A percentile compares a stretch with the other conserved stretches of the same genome.
Evolutionary conservation across 2,113 vertebrate genomes (phyloP).

Genomic region (Corydoras sp.): DNA sequence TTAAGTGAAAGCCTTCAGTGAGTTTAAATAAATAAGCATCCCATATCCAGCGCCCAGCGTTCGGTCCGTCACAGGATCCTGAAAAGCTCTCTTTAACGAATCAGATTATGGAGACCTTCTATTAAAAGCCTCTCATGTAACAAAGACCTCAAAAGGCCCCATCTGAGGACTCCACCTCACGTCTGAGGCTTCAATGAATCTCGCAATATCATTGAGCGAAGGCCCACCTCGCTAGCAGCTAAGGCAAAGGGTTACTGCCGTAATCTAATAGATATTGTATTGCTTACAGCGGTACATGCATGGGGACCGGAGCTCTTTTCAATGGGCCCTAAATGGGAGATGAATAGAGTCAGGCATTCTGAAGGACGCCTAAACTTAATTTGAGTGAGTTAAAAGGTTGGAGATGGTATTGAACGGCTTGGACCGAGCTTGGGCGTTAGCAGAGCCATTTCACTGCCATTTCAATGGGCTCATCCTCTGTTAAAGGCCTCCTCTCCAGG

Average conservation of each 20-base stretch:
- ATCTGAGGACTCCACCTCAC: constrained; percentile 39
- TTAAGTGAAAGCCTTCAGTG: no score
- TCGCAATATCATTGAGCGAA: constrained; percentile 44
- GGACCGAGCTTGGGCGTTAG: constrained; percentile 34
- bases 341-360: constrained; percentile 55
- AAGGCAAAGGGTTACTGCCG: constrained; percentile 44
- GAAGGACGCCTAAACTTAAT: constrained; percentile 58
- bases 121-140: constrained; percentile 49
- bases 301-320: constrained; percentile 49
- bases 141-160: constrained; percentile 33
- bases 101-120: constrained; percentile 61
- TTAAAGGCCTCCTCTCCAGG: constrained; percentile 44
- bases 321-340: constrained; percentile 53
- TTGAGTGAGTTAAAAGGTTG: constrained; percentile 60
- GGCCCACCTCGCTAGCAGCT: constrained; percentile 45
- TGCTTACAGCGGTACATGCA: constrained; percentile 51
- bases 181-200: constrained; percentile 41
- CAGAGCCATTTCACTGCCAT: constrained; percentile 32
- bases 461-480: constrained; percentile 47
- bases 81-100: constrained; percentile 65
- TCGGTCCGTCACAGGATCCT: constrained; percentile 42
- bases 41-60: no score
- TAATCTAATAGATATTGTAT: constrained; percentile 61
- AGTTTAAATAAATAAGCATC: no score
- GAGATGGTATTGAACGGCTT: constrained; percentile 53